Conservation (phyloP, 2,888 invertebrate species). For the Congeria kusceri region DNA sequence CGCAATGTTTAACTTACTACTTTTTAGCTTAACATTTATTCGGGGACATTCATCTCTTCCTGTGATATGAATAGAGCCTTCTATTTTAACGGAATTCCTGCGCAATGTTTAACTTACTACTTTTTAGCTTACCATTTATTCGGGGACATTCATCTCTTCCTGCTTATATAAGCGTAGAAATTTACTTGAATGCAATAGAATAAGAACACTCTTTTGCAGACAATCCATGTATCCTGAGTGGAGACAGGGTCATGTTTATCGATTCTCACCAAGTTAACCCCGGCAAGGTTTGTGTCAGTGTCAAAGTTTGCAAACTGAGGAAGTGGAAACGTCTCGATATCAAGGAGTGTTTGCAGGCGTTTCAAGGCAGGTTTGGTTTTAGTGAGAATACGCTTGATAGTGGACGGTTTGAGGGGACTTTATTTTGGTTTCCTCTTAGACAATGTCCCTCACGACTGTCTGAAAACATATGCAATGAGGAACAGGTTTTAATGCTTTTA, state of each 20-base stretch:
- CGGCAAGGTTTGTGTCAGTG: slow-evolving; percentile 25
- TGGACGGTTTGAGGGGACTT: slow-evolving; percentile 73
- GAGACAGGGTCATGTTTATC: slow-evolving; percentile 45
- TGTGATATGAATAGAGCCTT: too few relatives aligned
- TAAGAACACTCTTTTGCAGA: too few relatives aligned
- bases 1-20: too few relatives aligned
- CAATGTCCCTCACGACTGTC: slow-evolving; percentile 71
- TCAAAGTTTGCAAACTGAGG: slow-evolving; percentile 22
- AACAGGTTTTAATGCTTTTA: slow-evolving; percentile 73
- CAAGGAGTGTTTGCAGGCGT: slow-evolving; percentile 51
- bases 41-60: too few relatives aligned
- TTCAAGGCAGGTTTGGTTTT: slow-evolving; percentile 69
- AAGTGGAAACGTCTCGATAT: slow-evolving; percentile 19
- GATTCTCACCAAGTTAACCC: slow-evolving; percentile 32
- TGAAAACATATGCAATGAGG: slow-evolving; percentile 67
- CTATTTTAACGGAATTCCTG: too few relatives aligned
- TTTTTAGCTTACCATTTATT: too few relatives aligned
- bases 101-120: too few relatives aligned
- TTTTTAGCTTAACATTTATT: too few relatives aligned
- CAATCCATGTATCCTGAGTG: slow-evolving; percentile 55
- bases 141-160: too few relatives aligned
- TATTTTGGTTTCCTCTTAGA: slow-evolving; percentile 82
- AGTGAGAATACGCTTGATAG: slow-evolving; percentile 37
- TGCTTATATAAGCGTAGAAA: too few relatives aligned
- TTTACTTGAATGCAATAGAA: too few relatives aligned